A percentile compares a stretch with the other conserved stretches of the same genome.
Conservation (phyloP, 2,888 invertebrate genomes). For the Diarsia mendica region DNA sequence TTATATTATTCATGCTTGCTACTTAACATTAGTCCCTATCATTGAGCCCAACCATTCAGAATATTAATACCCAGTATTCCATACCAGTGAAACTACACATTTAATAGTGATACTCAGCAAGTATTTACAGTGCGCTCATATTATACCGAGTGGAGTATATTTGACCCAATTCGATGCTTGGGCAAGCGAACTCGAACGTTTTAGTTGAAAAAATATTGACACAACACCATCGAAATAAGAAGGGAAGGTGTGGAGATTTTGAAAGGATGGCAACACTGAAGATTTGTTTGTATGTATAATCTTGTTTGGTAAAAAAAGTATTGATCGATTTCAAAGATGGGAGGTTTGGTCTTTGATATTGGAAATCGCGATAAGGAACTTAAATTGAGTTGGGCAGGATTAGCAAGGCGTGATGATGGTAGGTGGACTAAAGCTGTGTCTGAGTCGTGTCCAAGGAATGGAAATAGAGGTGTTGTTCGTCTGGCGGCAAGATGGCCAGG, state of each 20-base stretch:
- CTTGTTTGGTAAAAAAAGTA: constrained; percentile 15
- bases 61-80: background rate
- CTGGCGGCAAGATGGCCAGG: too few relatives aligned
- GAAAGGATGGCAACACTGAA: constrained; percentile 23
- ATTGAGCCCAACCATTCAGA: background rate
- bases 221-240: constrained; percentile 33
- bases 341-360: too few relatives aligned
- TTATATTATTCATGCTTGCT: background rate
- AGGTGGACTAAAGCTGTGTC: too few relatives aligned
- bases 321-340: background rate
- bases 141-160: constrained; percentile 28
- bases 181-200: constrained; percentile 48
- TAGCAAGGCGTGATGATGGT: too few relatives aligned
- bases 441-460: too few relatives aligned
- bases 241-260: constrained; percentile 19
- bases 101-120: constrained; percentile 21
- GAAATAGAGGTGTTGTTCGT: too few relatives aligned
- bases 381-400: too few relatives aligned
- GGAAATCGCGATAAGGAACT: too few relatives aligned
- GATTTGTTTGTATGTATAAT: background rate
- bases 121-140: constrained; percentile 36
- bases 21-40: background rate
- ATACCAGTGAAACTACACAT: background rate
- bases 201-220: constrained; percentile 62
- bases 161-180: constrained; percentile 53